Base-by-base conservation (phyloP, 2,797 vertebrate genomes). In the Neopelma chrysocephalum region DNA sequence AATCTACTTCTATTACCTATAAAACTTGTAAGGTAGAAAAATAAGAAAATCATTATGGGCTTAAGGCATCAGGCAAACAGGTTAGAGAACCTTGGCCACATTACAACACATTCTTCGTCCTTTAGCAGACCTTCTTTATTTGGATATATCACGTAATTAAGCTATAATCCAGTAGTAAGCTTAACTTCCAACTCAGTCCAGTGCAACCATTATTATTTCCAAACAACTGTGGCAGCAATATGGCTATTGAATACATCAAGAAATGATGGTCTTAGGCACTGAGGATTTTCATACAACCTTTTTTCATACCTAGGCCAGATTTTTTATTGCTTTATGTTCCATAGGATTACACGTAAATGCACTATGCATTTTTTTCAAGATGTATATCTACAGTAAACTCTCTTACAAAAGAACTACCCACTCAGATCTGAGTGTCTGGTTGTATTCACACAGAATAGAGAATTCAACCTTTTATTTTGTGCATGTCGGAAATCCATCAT, bases 81-180 rank as follows among this genome's bases (percentile, higher is more conserved):
- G 12, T 62, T 76, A 54, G 22, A 76, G 47, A 72, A 42, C 18
- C 21, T 89, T 5, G 5, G 29, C n/a, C 26, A 20, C 8, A 17
- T 40, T 75, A n/a, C 50, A 23, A 5, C 9, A 1, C 0, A 0
- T 56, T 83, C 36, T 54, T 61, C 62, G 56, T 66, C 22, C 31
- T 36, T 85, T 34, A 58, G 27, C n/a, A 48, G 32, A 26, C 29
- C 21, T 58, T 58, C 40, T 82, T 82, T 58, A 32, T 87, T 87
- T 80, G 43, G 26, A 50, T 58, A 9, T 64, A n/a, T 80, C 21
- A n/a, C 34, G 32, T 68, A 90, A 78, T 57, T 75, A 65, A 38
- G 8, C 26, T 66, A 1, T 53, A 79, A 85, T 81, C 15, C 45
- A 78, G 32, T 11, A 69, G 18, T 38, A 78, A 78, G 9, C 11